A percentile compares a stretch with the other conserved stretches of the same genome.
phyloP scores from a whole-genome alignment of 2,113 vertebrate genomes.

The Platanista minor region DNA sequence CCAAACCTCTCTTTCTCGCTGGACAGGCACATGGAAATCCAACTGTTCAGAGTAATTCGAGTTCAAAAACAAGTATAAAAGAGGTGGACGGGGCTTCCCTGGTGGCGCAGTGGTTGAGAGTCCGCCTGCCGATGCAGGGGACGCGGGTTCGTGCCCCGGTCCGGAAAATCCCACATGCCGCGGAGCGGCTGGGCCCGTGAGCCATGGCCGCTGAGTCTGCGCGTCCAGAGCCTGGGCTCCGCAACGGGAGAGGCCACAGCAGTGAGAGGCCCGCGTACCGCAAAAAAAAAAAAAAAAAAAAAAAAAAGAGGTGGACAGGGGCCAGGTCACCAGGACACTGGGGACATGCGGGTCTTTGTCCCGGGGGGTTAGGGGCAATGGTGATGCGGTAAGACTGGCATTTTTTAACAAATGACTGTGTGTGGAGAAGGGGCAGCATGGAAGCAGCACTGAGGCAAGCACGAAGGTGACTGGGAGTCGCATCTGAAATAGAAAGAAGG shows the following conservation, averaged over 20 bases:
- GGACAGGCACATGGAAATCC: no score
- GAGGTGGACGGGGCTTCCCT: no score
- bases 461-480: background rate
- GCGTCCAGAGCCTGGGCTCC: no score
- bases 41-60: background rate
- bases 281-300: no score
- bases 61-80: background rate
- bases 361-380: background rate
- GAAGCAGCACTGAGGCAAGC: background rate
- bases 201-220: no score
- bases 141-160: no score
- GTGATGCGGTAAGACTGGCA: background rate
- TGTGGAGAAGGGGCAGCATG: background rate
- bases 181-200: no score
- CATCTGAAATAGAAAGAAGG: background rate
- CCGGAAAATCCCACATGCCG: no score
- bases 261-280: no score
- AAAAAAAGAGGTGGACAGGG: background rate
- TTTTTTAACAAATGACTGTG: background rate
- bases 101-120: no score
- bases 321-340: background rate
- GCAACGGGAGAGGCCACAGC: no score
- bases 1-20: background rate
- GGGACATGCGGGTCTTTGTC: background rate
- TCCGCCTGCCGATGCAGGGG: no score